Percentiles rank a stretch among this genome's conserved stretches.
Evolutionary conservation across 37 sponge, comb jelly and placozoan species (phyloP).

Genomic region (Cladorhizidae sp.): DNA sequence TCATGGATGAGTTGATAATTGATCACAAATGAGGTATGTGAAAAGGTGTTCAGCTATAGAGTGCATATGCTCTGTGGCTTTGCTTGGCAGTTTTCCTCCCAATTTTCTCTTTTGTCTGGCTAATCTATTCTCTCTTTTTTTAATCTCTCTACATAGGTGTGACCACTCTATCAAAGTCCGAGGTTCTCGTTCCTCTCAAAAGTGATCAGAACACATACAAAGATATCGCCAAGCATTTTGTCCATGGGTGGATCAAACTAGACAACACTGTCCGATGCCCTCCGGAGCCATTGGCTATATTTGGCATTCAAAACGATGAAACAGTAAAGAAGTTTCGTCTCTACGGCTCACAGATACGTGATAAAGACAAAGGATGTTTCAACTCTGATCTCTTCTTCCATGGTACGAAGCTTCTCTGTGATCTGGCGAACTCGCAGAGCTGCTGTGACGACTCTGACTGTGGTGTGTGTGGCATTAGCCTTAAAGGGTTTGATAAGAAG

Average conservation of each 20-base stretch:
- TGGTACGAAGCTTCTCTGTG: constrained; percentile 33
- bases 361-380: constrained; percentile 10
- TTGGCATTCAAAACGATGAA: constrained; percentile 31
- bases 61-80: too few species aligned
- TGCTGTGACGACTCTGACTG: constrained; percentile 32
- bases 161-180: too few species aligned
- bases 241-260: constrained; percentile 38
- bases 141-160: too few species aligned
- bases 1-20: too few species aligned
- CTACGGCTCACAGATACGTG: constrained; percentile 14
- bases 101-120: too few species aligned
- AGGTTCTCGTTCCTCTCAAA: too few species aligned
- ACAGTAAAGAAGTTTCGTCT: constrained; percentile 3
- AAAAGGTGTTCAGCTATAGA: too few species aligned
- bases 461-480: constrained; percentile 49
- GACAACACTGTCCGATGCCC: neutral
- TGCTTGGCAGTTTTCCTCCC: too few species aligned
- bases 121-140: too few species aligned
- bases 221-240: constrained; percentile 29
- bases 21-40: too few species aligned
- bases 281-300: constrained; percentile 51
- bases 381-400: constrained; percentile 34
- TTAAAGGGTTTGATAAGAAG: constrained; percentile 29
- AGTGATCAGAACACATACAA: too few species aligned
- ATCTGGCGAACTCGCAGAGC: neutral